Evolutionary conservation across 2,113 vertebrate species (phyloP), one percentile per base, ranked within the genome.

Genomic region (Oceanites oceanicus): DNA sequence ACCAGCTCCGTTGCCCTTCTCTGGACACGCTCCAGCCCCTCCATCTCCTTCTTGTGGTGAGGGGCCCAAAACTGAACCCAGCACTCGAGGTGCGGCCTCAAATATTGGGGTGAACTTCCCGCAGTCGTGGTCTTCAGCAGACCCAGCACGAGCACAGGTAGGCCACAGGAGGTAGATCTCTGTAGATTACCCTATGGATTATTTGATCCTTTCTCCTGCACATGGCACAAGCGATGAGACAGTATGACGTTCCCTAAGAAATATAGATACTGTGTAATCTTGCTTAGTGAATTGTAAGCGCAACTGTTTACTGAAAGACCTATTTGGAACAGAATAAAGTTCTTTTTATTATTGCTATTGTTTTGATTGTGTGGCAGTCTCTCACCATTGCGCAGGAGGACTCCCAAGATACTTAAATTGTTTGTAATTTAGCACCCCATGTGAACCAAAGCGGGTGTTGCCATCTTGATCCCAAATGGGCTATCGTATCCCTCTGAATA

Each of bases 101-200:
- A 38, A 38, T 34, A 1, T 3, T 45, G 59, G 61, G 38, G 17
- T 56, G 49, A 40, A 71, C 30, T 27, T 63, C 42, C 59, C 1
- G 0, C 20, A 4, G 17, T 14, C 0, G 0, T 26, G n/a, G 40
- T 56, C 55, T 80, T 44, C 20, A 38, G 42, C 23, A 23, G n/a
- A 13, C 4, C 4, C 29, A 15, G 26, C 10, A 0, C 5, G 81
- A 86, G 50, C 50, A 34, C 32, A 27, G 16, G 29, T 5, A 34
- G 73, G 16, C 44, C 7, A 3, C 7, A 19, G 55, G 56, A 62
- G 53, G 47, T 59, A 26, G 30, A 53, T 38, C 26, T 81, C 23
- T 34, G 14, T 27, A 45, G 40, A 27, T 42, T 19, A 32, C 36
- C 11, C 27, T 18, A 5, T 20, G 55, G 50, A 19, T 66, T 55